Base-by-base conservation (phyloP, 2,797 vertebrate genomes). In the Meda fulgida region DNA sequence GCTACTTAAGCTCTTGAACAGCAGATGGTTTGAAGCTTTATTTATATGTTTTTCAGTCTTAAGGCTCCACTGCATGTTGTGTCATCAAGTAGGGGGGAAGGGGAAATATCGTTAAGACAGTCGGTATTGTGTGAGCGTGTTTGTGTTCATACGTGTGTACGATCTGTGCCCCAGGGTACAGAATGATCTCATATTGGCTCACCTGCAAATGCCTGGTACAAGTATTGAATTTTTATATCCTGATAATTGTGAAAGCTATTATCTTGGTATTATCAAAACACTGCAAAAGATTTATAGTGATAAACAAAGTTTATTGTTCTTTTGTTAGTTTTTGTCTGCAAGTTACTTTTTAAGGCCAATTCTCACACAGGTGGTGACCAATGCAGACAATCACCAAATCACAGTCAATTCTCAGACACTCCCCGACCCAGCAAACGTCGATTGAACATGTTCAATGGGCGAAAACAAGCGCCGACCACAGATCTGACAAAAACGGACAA, bases 21-120 rank as follows among this genome's bases (percentile, higher is more conserved):
- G 78, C 87, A 88, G 89, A 87, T 87, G 87, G 89, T 81, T 34
- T 5, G 40, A 67, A 38, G 58, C 85, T 82, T n/a, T 81, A 58
- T 79, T 79, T 85, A 72, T 75, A 76, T 80, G 72, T 40, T 46
- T 87, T 87, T 77, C 8, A 67, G 48, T 83, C 87, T 88, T 78
- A 36, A 80, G 69, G 77, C 69, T 85, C 36, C 36, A 48, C 26
- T 53, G 26, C 38, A 2, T 83, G 76, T 40, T 51, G 65, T 80
- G 77, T 82, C 81, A 75, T 84, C 23, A 70, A 80, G 63, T 38
- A 16, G 48, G 43, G 87, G 88, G 84, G 66, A 46, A 48, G 83
- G 81, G 78, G n/a, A 71, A 38, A 38, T 13, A 51, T 87, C 36
- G 67, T 78, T 23, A 72, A 88, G 71, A 75, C 13, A 63, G 79